Evolutionary conservation across 2,888 invertebrate species (phyloP).

Genomic region (Gymnoscelis rufifasciata): DNA sequence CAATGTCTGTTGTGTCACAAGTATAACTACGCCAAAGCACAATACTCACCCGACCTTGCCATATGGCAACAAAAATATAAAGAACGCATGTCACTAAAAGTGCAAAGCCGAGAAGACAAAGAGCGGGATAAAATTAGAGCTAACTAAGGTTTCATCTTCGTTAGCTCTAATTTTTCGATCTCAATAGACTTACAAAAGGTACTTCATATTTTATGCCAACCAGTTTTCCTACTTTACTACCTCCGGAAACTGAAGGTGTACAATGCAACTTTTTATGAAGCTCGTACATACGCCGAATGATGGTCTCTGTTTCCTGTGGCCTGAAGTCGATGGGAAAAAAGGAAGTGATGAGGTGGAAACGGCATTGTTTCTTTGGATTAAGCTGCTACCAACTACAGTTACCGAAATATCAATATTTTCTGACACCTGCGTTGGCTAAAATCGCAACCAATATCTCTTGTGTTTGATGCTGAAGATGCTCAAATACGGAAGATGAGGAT

Average conservation of each 20-base stretch:
- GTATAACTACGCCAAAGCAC: no score
- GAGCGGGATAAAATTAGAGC: no score
- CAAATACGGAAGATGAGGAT: no score
- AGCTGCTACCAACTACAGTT: slow-evolving; percentile 5
- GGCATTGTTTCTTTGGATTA: slow-evolving; percentile 12
- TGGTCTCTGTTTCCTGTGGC: slow-evolving; percentile 14
- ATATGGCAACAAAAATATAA: no score
- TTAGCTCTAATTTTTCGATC: no score
- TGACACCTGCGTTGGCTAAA: slow-evolving; percentile 2
- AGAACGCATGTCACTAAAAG: no score
- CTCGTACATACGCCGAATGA: slow-evolving; percentile 2
- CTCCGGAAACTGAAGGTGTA: slow-evolving; percentile 5
- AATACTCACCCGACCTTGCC: no score
- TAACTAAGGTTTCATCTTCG: no score
- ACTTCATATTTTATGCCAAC: slow-evolving; percentile 1
- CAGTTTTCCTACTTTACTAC: slow-evolving; percentile 3
- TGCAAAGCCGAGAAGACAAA: no score
- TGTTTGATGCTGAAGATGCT: not conserved
- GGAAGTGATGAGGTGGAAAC: slow-evolving; percentile 14
- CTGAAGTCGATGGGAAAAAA: slow-evolving; percentile 17
- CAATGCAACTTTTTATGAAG: slow-evolving; percentile 5
- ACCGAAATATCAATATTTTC: slow-evolving; percentile 6
- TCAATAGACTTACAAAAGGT: no score
- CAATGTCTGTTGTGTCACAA: no score
- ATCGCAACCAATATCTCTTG: not conserved